These are phyloP conservation scores for Drosophila formosana DNA, from an alignment of 2,888 invertebrate genomes.

Conservation along the genomic window DNA sequence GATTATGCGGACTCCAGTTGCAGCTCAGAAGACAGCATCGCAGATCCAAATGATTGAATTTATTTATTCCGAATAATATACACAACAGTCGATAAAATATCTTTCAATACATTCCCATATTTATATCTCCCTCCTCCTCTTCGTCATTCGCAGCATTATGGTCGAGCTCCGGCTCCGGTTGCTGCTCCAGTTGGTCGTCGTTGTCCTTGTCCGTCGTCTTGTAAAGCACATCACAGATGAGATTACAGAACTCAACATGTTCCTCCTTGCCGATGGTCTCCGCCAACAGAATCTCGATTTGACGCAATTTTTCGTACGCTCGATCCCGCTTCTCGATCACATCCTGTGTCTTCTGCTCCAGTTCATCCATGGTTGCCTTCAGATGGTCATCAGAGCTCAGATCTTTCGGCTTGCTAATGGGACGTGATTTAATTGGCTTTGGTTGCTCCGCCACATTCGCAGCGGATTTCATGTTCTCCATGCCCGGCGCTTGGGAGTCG, in stretches of 20 bases:
- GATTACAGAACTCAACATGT: slow-evolving; percentile 65
- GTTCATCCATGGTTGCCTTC: slow-evolving; percentile 9
- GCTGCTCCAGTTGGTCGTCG: slow-evolving; percentile 11
- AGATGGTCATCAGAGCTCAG: slow-evolving; percentile 16
- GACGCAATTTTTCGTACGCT: slow-evolving; percentile 72
- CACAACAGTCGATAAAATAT: slow-evolving; percentile 3
- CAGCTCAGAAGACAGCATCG: slow-evolving; percentile 56
- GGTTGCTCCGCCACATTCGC: slow-evolving; percentile 46
- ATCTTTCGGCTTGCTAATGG: slow-evolving; percentile 26
- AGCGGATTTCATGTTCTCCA: slow-evolving; percentile 86
- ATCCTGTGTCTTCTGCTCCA: slow-evolving; percentile 8
- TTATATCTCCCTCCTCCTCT: slow-evolving; percentile 22
- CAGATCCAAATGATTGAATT: slow-evolving; percentile 40
- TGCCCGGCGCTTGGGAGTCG: slow-evolving; percentile 97
- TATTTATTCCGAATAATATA: slow-evolving; percentile 21
- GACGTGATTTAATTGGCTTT: slow-evolving; percentile 57
- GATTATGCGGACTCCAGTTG: slow-evolving; percentile 71
- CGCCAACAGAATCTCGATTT: slow-evolving; percentile 72
- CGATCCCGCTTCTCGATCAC: slow-evolving; percentile 55
- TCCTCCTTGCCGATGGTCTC: slow-evolving; percentile 57
- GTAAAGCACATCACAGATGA: slow-evolving; percentile 67
- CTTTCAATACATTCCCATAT: slow-evolving; percentile 46
- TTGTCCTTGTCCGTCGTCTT: slow-evolving; percentile 18
- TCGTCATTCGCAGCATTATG: background rate
- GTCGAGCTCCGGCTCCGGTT: background rate